phyloP scores from a whole-genome alignment of 2,888 invertebrate genomes.

The Conchocele bisecta region DNA sequence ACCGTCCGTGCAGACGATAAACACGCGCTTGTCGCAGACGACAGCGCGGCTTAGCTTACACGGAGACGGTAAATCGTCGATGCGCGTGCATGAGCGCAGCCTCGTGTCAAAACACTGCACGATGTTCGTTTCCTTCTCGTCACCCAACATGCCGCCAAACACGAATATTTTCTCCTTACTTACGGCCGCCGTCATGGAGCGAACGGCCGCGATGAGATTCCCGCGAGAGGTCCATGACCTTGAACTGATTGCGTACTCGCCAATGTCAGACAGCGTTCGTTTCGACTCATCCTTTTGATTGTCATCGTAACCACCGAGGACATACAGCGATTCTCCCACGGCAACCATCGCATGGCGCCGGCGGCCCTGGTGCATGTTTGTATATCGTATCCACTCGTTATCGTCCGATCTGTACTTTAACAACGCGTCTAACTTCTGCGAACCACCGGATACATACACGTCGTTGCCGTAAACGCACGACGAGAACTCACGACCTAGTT shows the following conservation, averaged over 20 bases:
- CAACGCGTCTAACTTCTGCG: slow-evolving; percentile 62
- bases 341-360: slow-evolving; percentile 70
- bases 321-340: slow-evolving; percentile 65
- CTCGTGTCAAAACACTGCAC: slow-evolving; percentile 70
- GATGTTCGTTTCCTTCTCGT: slow-evolving; percentile 66
- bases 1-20: slow-evolving; percentile 69
- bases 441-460: slow-evolving; percentile 69
- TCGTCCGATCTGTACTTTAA: slow-evolving; percentile 64
- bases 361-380: slow-evolving; percentile 64
- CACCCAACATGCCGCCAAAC: slow-evolving; percentile 65
- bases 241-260: slow-evolving; percentile 65
- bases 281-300: slow-evolving; percentile 62
- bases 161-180: slow-evolving; percentile 68
- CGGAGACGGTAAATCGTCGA: slow-evolving; percentile 62
- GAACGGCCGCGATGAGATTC: slow-evolving; percentile 54
- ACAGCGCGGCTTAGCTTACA: slow-evolving; percentile 67
- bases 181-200: slow-evolving; percentile 67
- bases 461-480: slow-evolving; percentile 68
- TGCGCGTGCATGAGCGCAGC: slow-evolving; percentile 50
- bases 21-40: slow-evolving; percentile 64
- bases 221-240: slow-evolving; percentile 60
- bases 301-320: slow-evolving; percentile 71
- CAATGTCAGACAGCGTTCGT: slow-evolving; percentile 60
- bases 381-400: slow-evolving; percentile 67
- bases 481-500: slow-evolving; percentile 66